phyloP scores from a whole-genome alignment of 2,888 invertebrate genomes.

The Sminthurides aquaticus region DNA sequence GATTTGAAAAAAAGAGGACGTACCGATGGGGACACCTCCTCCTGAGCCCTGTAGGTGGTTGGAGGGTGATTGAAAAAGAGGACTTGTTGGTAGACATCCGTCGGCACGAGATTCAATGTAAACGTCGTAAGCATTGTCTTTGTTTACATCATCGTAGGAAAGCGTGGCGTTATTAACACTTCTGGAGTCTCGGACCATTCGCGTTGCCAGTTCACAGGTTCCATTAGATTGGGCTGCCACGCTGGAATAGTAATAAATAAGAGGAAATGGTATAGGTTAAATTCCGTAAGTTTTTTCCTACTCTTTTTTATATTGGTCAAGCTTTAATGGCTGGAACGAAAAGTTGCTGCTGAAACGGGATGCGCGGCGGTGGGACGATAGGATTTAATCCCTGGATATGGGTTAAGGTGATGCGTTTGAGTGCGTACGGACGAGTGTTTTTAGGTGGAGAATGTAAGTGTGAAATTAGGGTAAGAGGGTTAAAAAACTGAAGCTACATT shows the following conservation, averaged over 20 bases:
- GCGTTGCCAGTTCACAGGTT: constrained; percentile 31
- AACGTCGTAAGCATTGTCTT: constrained; percentile 32
- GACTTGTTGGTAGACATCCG: constrained; percentile 19
- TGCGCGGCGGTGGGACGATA: too few relatives aligned
- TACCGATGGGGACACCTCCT: constrained; percentile 34
- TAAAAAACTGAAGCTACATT: too few relatives aligned
- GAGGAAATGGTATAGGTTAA: too few relatives aligned
- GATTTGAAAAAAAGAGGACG: too few relatives aligned
- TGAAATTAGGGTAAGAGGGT: too few relatives aligned
- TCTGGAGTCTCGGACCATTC: constrained; percentile 28
- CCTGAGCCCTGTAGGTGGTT: constrained; percentile 2
- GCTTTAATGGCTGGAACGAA: not conserved
- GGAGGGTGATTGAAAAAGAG: constrained; percentile 19
- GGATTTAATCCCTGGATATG: too few relatives aligned
- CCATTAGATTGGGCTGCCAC: constrained; percentile 26
- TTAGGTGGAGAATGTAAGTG: too few relatives aligned
- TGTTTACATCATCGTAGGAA: constrained; percentile 24
- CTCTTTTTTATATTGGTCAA: not conserved
- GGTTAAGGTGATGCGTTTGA: too few relatives aligned
- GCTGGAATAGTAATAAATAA: constrained; percentile 4
- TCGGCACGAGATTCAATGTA: constrained; percentile 30
- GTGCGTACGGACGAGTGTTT: too few relatives aligned
- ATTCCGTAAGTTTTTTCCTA: not conserved
- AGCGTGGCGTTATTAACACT: constrained; percentile 23
- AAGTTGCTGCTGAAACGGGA: not conserved